Conservation (phyloP, 2,797 vertebrate genomes). For the Chaetodon trifasciatus region DNA sequence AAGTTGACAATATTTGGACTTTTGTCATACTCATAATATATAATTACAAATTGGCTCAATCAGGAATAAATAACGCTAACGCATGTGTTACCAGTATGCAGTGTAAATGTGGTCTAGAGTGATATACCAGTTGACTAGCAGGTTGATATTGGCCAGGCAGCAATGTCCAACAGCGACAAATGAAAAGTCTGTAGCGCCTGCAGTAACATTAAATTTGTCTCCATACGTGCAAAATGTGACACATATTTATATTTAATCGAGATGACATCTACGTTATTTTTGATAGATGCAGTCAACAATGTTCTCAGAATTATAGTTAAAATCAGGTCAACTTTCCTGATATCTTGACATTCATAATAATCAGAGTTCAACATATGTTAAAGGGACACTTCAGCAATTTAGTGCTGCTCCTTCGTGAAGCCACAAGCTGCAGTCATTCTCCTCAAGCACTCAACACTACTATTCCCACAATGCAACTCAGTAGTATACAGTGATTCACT, state of each 20-base stretch:
- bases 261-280: background rate
- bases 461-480: too few species aligned
- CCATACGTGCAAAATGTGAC: too few species aligned
- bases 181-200: background rate
- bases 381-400: background rate
- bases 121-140: background rate
- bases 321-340: too few species aligned
- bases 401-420: background rate
- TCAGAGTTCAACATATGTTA: background rate
- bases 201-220: too few species aligned
- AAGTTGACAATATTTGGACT: too few species aligned
- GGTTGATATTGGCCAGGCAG: background rate
- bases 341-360: background rate
- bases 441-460: too few species aligned
- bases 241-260: background rate
- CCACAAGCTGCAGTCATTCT: background rate
- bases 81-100: background rate
- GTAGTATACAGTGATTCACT: too few species aligned
- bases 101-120: background rate
- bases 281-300: too few species aligned
- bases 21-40: background rate
- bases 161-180: background rate
- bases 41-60: background rate
- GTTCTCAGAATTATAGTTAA: too few species aligned
- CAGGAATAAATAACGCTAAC: background rate